Conservation (phyloP, 2,797 vertebrate genomes). For the Xenops minutus region DNA sequence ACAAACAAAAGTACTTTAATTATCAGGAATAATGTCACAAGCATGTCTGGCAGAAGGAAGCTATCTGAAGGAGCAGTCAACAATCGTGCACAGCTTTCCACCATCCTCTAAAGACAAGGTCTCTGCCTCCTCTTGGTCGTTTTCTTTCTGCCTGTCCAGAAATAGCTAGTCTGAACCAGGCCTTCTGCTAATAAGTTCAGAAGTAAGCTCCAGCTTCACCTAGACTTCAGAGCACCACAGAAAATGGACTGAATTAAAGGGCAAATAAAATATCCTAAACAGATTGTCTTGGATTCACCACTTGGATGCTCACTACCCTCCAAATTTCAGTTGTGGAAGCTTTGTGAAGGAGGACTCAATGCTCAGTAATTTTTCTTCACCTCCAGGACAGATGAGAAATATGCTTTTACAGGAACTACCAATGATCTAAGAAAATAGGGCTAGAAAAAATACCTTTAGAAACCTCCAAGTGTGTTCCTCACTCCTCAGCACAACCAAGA, state of each 20-base stretch:
- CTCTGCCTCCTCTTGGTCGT: neutral
- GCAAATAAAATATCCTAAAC: neutral
- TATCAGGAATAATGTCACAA: neutral
- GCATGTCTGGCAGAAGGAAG: neutral
- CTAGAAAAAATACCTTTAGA: neutral
- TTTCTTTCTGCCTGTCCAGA: neutral
- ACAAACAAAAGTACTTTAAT: neutral
- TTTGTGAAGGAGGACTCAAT: neutral
- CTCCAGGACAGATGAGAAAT: neutral
- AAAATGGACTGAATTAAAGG: neutral
- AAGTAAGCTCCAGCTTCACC: neutral
- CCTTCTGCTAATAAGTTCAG: neutral
- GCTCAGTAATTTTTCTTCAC: neutral
- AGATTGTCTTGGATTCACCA: neutral
- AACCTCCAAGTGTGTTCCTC: neutral
- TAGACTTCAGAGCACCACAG: neutral
- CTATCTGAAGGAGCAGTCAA: neutral
- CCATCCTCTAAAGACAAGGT: neutral
- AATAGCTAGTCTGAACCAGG: neutral
- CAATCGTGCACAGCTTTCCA: neutral
- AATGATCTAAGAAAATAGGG: neutral
- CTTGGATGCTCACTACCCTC: neutral
- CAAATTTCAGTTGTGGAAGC: neutral
- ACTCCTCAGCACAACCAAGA: neutral
- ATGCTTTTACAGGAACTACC: neutral